Evolutionary conservation across 2,113 vertebrate genomes (phyloP), one percentile per base, ranked within the genome.

Genomic region (Mesocricetus auratus): DNA sequence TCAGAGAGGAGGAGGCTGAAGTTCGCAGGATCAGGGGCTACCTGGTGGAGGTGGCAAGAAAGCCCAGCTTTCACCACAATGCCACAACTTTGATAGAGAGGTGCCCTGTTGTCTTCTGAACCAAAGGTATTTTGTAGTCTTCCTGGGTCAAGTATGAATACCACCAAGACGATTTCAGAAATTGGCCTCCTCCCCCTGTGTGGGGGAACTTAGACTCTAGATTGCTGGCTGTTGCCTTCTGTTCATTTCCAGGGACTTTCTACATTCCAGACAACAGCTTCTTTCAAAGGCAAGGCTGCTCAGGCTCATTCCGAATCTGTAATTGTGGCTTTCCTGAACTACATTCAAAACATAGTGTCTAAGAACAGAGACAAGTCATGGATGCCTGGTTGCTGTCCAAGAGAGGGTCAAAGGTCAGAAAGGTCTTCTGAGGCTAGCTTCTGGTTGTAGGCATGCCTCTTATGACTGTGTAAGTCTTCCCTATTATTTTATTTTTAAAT

Each of bases 251-350:
- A 96, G 95, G 64, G 16, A 47, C 58, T 16, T 66, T 81, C 69
- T 33, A 29, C 5, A 15, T 68, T 71, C 58, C 81, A 56, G 47
- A 39, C 82, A 96, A 93, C 71, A 82, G 50, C 53, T 71, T 64
- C 93, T 93, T 95, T 86, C 82, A 66, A 96, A 96, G 71, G 85
- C 89, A 60, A n/a, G 31, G 85, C 95, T 90, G 94, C 91, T 68
- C 82, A 92, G 79, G 90, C 19, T 33, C 45, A 21, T 82, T 93
- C 92, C 75, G 36, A 77, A 91, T 94, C 95, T 96, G 74, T 96
- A 97, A 96, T 96, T 94, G 95, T 94, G 92, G 96, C 87, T 98
- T 96, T 88, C 47, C 85, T 68, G 71, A 85, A 45, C 81, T 86
- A 81, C 53, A 42, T 91, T 92, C 86, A 77, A 94, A 91, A 93